Conservation (phyloP, 2,113 vertebrate species). For the Cebus imitator region DNA sequence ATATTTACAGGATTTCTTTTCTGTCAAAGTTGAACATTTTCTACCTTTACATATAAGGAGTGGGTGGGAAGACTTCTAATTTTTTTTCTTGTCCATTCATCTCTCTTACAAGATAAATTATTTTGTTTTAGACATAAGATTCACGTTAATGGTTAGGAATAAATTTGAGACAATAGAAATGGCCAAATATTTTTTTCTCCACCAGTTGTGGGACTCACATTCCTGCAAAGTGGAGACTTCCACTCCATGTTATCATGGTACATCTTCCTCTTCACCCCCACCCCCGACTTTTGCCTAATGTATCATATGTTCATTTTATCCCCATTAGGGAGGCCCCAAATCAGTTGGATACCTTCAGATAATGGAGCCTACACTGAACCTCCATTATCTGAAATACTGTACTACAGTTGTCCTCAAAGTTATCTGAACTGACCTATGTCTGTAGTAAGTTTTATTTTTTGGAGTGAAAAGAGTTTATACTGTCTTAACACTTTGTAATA, state of each 20-base stretch:
- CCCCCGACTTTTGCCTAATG: background rate
- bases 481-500: background rate
- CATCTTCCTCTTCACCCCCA: background rate
- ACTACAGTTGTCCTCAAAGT: background rate
- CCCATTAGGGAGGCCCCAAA: background rate
- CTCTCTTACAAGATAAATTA: background rate
- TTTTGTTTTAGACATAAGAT: background rate
- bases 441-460: constrained; percentile 10
- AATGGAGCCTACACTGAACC: background rate
- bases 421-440: background rate
- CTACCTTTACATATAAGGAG: background rate
- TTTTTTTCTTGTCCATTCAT: background rate
- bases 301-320: background rate
- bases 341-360: background rate
- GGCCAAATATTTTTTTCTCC: background rate
- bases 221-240: background rate
- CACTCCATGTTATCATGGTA: background rate
- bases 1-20: background rate
- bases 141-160: background rate
- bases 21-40: background rate
- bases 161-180: background rate
- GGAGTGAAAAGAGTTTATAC: background rate
- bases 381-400: background rate
- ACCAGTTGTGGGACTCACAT: background rate
- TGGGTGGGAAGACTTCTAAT: background rate